Evolutionary conservation across 2,113 vertebrate species (phyloP), one percentile per base, ranked within the genome.

Genomic region (Sapayoa aenigma): DNA sequence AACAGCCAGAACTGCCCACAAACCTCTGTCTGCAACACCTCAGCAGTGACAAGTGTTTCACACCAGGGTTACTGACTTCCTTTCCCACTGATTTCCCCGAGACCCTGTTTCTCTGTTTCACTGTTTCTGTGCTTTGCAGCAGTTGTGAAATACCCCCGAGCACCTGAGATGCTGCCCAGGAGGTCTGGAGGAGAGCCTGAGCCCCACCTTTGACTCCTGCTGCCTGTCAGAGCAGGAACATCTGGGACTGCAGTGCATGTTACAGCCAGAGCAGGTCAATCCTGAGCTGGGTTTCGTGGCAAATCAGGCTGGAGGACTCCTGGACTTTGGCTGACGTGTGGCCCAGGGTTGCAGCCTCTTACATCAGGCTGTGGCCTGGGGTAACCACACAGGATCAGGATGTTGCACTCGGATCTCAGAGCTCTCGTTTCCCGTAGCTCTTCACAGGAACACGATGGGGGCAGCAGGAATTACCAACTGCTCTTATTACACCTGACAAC

Each of bases 221-320:
- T 65, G 60, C 67, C 44, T 27, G 22, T 7, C 7, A 2, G 49
- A 31, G 42, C 37, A 77, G 4, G 0, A 35, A 15, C 27, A 19
- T 3, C 0, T 0, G 18, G 0, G 0, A 35, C 30, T 44, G 46
- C 56, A 46, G 50, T 22, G 33, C 21, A 9, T 0, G 1, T 21
- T 30, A 5, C 35, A 90, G 50, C 37, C 52, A 50, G 39, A 84
- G 65, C 69, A 39, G 59, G 21, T 44, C 67, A 60, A 35, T 46
- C 16, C 84, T 23, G 19, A 7, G 3, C 20, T n/a, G 62, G 30
- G 44, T 73, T 85, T 76, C 75, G 50, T 55, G 82, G 42, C 31
- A 9, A 24, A 9, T 22, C 22, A 63, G 39, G 4, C 52, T 21
- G 30, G 31, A 79, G 44, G 8, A 78, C n/a, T 27, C 37, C 71